These are phyloP conservation scores for Atrina japonica DNA, from an alignment of 2,888 invertebrate species.

Conservation along the genomic window DNA sequence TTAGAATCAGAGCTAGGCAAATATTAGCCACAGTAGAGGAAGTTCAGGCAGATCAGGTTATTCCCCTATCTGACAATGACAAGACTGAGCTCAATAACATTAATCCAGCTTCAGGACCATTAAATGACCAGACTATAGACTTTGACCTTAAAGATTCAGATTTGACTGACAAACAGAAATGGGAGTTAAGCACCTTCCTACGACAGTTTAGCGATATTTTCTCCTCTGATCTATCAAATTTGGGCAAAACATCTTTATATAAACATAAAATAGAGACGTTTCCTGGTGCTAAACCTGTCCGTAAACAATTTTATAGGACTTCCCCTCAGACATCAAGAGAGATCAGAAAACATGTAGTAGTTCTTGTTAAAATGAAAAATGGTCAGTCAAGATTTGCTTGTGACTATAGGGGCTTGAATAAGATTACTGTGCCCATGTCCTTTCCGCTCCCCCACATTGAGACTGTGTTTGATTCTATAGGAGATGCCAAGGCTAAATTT, in stretches of 20 bases:
- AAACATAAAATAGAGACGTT: conserved; percentile 35
- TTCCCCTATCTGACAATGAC: too few relatives aligned
- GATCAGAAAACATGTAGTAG: conserved; percentile 25
- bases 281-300: conserved; percentile 38
- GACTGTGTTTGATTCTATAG: conserved; percentile 49
- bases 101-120: too few relatives aligned
- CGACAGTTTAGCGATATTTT: neutral
- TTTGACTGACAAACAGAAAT: neutral
- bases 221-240: conserved; percentile 2
- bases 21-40: conserved; percentile 6
- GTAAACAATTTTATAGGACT: conserved; percentile 32
- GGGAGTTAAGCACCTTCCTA: neutral
- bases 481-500: conserved; percentile 43
- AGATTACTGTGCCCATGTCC: conserved; percentile 47
- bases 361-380: conserved; percentile 35
- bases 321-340: conserved; percentile 10
- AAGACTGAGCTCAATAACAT: too few relatives aligned
- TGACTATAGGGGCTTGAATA: conserved; percentile 51
- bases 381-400: conserved; percentile 45
- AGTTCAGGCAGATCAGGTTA: neutral
- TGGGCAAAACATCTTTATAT: conserved; percentile 31
- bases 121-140: neutral
- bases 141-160: conserved; percentile 9
- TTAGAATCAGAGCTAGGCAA: neutral
- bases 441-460: conserved; percentile 53